Base-by-base conservation (phyloP, 2,113 vertebrate species). In the Embiotoca jacksoni region DNA sequence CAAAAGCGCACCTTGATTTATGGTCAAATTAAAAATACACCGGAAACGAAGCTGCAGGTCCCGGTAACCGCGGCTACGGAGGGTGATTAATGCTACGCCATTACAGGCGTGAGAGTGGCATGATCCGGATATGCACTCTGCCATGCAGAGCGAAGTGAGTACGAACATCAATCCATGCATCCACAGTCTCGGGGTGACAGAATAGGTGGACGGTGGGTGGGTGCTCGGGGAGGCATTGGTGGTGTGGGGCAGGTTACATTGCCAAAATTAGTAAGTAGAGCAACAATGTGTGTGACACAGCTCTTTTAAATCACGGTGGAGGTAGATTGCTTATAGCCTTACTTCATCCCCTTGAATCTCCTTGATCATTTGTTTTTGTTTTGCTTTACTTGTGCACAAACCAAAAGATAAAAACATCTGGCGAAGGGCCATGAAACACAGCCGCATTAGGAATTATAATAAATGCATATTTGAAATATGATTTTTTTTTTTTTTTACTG, bases 1-100 rank as follows among this genome's bases (percentile, higher is more conserved):
- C 96, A 99, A 94, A 95, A 89, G 92, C 89, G 73, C 88, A 84
- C 63, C 93, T 96, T 97, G 96, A 97, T 97, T 97, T 96, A 96
- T 95, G 95, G 93, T 95, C 95, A 82, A 96, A 96, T 96, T 97
- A 96, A 96, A 96, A 95, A 93, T 89, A 94, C 86, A 89, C 87
- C 83, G 67, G 86, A 91, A 92, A 89, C 94, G 95, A 95, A 92
- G 89, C 94, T 91, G 86, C 92, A 86, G 90, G 93, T 92, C 74
- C 89, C 89, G 92, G 84, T 94, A 87, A 84, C 85, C 83, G 32
- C 7, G 60, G 74, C 60, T 85, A 59, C 91, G 75, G 92, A 89
- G 89, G 72, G 90, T 95, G 95, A 98, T 96, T 96, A 96, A 98
- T 96, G 90, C 60, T 67, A 49, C 31, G 56, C 77, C 88, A 87